Evolutionary conservation across 2,888 invertebrate species (phyloP), one percentile per base, ranked within the genome.

Genomic region (Tetragnatha montana): DNA sequence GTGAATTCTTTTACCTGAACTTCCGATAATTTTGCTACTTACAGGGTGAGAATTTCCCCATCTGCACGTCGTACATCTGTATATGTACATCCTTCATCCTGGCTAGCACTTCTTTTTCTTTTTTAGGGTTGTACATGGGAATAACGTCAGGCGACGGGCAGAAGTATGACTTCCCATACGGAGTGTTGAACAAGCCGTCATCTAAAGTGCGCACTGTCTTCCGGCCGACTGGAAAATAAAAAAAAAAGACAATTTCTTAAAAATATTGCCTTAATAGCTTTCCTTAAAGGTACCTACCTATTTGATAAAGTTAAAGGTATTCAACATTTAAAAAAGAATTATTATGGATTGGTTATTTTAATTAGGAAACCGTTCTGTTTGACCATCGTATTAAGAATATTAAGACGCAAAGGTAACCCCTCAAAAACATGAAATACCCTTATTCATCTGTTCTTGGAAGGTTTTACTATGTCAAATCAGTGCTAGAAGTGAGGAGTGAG

Each of bases 51-150:
- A 96, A 95, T 93, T 95, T 93, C 93, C 96, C 96, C 75, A 96
- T 96, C 93, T 96, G 96, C 94, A 96, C 97, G 95, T 97, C 97
- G 94, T 97, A 98, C 47, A 97, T 97, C 93, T 98, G 97, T 88
- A 98, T 95, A 89, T 96, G 95, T 94, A 97, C 94, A 91, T 96
- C 95, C 47, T 96, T 95, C 17, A 96, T 94, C 92, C 95, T 95
- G 0, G 96, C 93, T 74, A 95, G 95, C 0, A 96, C 96, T 86
- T 95, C 95, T 0, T 94, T 91, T 68, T 92, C 91, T 21, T 92
- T 92, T 78, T 92, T 92, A 94, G 95, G 92, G 94, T 93, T 92
- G 93, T 93, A 93, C 94, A 93, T 93, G 93, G 93, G 92, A 91
- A 97, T 94, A 0, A 95, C 91, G 17, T 91, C 89, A 35, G 92